Evolutionary conservation across 1,140 invertebrate species (phyloP).

Genomic region (Achroia grisella): DNA sequence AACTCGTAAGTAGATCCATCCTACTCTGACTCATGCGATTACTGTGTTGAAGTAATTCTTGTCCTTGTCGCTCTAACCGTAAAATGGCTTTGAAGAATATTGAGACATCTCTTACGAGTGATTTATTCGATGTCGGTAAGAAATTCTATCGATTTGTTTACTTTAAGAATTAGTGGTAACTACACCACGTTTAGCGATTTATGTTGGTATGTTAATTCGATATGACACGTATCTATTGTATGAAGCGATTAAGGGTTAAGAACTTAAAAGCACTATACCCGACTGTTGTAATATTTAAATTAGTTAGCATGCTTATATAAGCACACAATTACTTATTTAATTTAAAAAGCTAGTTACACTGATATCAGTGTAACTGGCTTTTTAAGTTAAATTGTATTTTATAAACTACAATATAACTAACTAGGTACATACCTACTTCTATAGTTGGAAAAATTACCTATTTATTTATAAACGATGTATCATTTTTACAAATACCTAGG

Average conservation of each 20-base stretch:
- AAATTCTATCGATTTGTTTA: conserved; percentile 67
- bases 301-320: too few relatives aligned
- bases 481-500: too few relatives aligned
- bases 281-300: too few relatives aligned
- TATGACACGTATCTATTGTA: conserved; percentile 14
- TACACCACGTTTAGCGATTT: conserved; percentile 47
- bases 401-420: too few relatives aligned
- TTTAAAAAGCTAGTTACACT: too few relatives aligned
- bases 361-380: too few relatives aligned
- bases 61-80: conserved; percentile 33
- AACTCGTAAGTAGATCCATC: conserved; percentile 34
- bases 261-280: conserved; percentile 6
- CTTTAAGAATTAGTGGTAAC: conserved; percentile 65
- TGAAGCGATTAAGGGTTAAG: conserved; percentile 15
- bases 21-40: conserved; percentile 24
- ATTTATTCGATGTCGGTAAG: conserved; percentile 50
- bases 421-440: too few relatives aligned
- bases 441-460: too few relatives aligned
- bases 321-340: too few relatives aligned
- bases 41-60: conserved; percentile 5
- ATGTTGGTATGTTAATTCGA: conserved; percentile 43
- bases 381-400: too few relatives aligned
- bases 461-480: too few relatives aligned
- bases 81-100: conserved; percentile 49
- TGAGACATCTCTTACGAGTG: conserved; percentile 59